Evolutionary conservation across 2,113 vertebrate species (phyloP), one percentile per base, ranked within the genome.

Genomic region (Anguilla japonica): DNA sequence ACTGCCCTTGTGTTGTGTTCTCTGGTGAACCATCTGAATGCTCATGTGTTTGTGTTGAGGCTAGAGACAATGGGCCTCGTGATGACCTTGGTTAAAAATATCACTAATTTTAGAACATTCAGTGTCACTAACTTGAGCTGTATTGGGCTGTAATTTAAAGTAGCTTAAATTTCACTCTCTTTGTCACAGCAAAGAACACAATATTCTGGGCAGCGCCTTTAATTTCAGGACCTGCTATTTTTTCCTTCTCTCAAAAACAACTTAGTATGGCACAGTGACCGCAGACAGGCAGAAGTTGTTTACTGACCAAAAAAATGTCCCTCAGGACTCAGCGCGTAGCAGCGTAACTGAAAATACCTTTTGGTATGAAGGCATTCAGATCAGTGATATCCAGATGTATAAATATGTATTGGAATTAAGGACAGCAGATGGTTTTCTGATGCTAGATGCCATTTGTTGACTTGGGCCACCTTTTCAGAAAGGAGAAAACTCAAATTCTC

Each of bases 21-120:
- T 75, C 71, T 75, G 71, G 71, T 75, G n/a, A n/a, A 75, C 71
- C n/a, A 75, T 75, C 71, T 13, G 71, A 75, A 75, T 75, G 71
- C 71, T 29, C 71, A n/a, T 75, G n/a, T 75, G 71, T 15, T 75
- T 34, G n/a, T 34, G 71, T 34, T 75, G 71, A 75, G 71, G 71
- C 26, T 34, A 5, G n/a, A 75, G 71, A 75, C n/a, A 13, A 13
- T 11, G 71, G 7, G 22, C 71, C 26, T 75, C 71, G 34, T 29
- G n/a, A 9, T 29, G 9, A 75, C n/a, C 26, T 26, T 26, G 26
- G 71, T 75, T 75, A 29, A 75, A 75, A 71, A 15, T 60, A 20
- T n/a, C 22, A n/a, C 5, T 71, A 26, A 71, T 71, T 71, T 71
- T 71, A 20, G 63, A 71, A 26, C 63, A 71, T 71, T n/a, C n/a